phyloP scores from a whole-genome alignment of 1,140 invertebrate species.

The Drosophila jambulina region DNA sequence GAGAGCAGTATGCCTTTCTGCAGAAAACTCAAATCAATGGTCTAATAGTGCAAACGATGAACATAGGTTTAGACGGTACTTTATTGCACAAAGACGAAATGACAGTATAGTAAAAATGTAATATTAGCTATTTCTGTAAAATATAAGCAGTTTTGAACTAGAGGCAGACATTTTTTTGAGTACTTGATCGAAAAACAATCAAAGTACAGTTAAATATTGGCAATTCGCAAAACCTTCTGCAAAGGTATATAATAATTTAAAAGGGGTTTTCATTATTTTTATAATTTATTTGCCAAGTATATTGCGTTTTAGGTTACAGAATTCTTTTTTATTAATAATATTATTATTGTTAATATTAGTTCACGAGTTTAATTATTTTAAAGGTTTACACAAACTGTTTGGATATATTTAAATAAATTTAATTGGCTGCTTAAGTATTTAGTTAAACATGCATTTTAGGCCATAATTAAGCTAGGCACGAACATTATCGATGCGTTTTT shows the following conservation, averaged over 20 bases:
- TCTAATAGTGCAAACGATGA: constrained; percentile 27
- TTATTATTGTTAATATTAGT: constrained; percentile 11
- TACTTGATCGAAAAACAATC: neutral
- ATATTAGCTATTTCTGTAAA: constrained; percentile 1
- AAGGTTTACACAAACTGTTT: constrained; percentile 36
- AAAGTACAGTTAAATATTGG: neutral
- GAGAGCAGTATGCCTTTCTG: constrained; percentile 21
- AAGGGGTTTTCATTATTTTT: too few relatives aligned
- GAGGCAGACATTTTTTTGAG: neutral
- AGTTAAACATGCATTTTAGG: constrained; percentile 40
- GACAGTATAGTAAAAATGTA: neutral
- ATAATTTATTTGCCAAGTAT: neutral
- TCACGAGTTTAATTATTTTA: constrained; percentile 15
- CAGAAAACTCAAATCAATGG: constrained; percentile 27
- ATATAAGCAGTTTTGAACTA: neutral
- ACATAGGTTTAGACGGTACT: constrained; percentile 6
- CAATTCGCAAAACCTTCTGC: constrained; percentile 20
- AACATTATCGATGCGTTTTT: constrained; percentile 27
- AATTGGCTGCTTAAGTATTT: constrained; percentile 40
- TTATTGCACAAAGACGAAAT: constrained; percentile 7
- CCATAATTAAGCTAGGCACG: constrained; percentile 38
- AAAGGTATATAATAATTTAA: constrained; percentile 22
- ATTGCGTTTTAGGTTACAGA: neutral
- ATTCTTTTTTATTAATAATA: neutral
- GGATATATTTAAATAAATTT: constrained; percentile 22